phyloP scores from a whole-genome alignment of 2,888 invertebrate species.

The Ryuthela nishihirai region DNA sequence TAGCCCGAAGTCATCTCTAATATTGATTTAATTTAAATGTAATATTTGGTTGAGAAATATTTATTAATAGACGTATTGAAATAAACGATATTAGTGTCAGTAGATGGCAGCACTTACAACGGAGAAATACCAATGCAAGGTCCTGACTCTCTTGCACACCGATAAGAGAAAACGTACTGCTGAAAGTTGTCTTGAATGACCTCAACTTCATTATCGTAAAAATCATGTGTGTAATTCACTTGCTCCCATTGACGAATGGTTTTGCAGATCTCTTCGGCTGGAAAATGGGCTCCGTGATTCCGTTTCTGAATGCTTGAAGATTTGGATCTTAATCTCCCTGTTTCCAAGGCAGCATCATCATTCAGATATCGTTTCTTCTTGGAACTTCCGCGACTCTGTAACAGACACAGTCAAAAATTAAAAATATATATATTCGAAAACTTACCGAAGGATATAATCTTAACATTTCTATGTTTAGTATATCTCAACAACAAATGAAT shows the following conservation, averaged over 20 bases:
- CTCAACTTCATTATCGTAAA: slow-evolving; percentile 41
- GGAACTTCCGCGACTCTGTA: slow-evolving; percentile 7
- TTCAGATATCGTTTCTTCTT: slow-evolving; percentile 26
- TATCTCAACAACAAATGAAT: too few species aligned
- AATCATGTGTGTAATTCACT: slow-evolving; percentile 40
- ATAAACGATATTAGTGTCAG: too few species aligned
- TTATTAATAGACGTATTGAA: too few species aligned
- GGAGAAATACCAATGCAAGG: slow-evolving; percentile 41
- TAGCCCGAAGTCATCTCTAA: too few species aligned
- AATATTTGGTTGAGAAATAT: too few species aligned
- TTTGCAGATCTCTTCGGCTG: slow-evolving; percentile 42
- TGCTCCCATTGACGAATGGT: slow-evolving; percentile 42
- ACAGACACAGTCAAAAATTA: too few species aligned
- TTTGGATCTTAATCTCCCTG: neutral
- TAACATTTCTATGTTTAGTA: too few species aligned
- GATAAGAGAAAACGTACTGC: slow-evolving; percentile 42
- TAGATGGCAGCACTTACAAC: too few species aligned
- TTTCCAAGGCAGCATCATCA: slow-evolving; percentile 3
- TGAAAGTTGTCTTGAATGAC: slow-evolving; percentile 41
- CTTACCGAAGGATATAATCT: too few species aligned
- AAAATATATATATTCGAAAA: too few species aligned
- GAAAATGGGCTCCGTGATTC: slow-evolving; percentile 15
- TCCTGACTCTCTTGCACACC: slow-evolving; percentile 33
- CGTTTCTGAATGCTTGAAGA: slow-evolving; percentile 6
- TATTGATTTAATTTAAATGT: too few species aligned